Conservation (phyloP, 2,888 invertebrate species). For the Chrysina gloriosa region DNA sequence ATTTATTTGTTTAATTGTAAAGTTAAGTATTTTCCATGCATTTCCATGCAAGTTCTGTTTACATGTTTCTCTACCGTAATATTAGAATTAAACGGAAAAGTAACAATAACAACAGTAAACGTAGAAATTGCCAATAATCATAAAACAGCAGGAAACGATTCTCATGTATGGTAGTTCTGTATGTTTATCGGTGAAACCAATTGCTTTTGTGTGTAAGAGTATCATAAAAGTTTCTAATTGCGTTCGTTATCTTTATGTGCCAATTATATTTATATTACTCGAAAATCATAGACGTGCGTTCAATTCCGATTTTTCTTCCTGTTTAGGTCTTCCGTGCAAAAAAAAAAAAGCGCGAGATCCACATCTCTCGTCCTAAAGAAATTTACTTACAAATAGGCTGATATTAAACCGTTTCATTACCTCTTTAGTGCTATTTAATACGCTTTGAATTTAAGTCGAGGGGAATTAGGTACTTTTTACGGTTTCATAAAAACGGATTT, state of each 20-base stretch:
- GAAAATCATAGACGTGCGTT: neutral
- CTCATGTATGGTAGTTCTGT: neutral
- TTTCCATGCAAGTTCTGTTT: too few relatives aligned
- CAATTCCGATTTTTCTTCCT: neutral
- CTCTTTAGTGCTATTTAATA: slow-evolving; percentile 1
- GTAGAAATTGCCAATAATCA: slow-evolving; percentile 3
- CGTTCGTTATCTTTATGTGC: slow-evolving; percentile 20
- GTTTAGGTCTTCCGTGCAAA: neutral
- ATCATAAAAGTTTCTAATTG: slow-evolving; percentile 9
- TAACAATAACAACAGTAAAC: neutral
- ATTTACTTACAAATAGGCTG: neutral
- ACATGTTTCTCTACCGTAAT: neutral
- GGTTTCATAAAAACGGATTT: slow-evolving; percentile 7
- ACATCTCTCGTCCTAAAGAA: neutral
- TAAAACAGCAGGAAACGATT: slow-evolving; percentile 7
- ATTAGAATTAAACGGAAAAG: neutral
- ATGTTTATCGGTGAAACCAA: neutral
- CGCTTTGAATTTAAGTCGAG: neutral
- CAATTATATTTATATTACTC: slow-evolving; percentile 17
- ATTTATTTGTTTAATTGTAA: too few relatives aligned
- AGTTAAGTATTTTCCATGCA: too few relatives aligned
- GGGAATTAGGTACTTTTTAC: slow-evolving; percentile 10
- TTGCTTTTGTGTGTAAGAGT: neutral
- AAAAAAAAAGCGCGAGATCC: too few relatives aligned
- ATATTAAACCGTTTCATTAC: slow-evolving; percentile 9